A percentile compares a stretch with the other conserved stretches of the same genome.
These are phyloP conservation scores for Caenorhabditis virilis DNA, from an alignment of 2,888 invertebrate species.

Conservation along the genomic window DNA sequence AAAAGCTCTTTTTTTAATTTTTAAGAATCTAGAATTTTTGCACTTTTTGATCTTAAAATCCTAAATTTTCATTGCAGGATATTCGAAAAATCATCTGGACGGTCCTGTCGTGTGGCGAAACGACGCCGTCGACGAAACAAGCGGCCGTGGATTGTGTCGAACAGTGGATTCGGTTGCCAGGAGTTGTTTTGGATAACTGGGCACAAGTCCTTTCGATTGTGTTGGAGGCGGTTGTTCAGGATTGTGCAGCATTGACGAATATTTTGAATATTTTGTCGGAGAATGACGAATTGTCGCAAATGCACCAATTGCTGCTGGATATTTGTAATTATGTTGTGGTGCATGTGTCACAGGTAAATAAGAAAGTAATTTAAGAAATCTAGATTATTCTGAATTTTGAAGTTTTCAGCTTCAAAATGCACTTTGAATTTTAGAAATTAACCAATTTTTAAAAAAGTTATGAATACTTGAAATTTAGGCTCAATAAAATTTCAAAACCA, in stretches of 20 bases:
- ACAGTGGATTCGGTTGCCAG: conserved; percentile 60
- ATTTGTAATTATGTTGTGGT: conserved; percentile 45
- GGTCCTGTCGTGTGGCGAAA: conserved; percentile 48
- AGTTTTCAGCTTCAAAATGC: neutral
- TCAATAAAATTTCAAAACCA: no score
- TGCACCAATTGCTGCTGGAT: conserved; percentile 38
- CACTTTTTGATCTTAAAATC: no score
- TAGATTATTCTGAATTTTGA: neutral
- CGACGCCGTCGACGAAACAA: conserved; percentile 51
- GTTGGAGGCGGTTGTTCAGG: conserved; percentile 41
- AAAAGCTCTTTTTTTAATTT: no score
- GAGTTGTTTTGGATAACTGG: conserved; percentile 46
- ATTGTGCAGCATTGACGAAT: conserved; percentile 49
- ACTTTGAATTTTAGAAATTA: no score
- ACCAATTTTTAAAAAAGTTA: no score
- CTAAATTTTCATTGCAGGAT: no score
- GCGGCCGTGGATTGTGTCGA: conserved; percentile 65
- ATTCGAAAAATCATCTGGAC: conserved; percentile 53
- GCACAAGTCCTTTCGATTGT: conserved; percentile 42
- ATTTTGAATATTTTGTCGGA: conserved; percentile 48
- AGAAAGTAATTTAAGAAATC: neutral
- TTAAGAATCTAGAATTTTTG: no score
- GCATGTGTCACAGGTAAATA: conserved; percentile 37
- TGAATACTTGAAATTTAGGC: no score
- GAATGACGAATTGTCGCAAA: conserved; percentile 48